Percentiles rank a stretch among this genome's conserved stretches.
These are phyloP conservation scores for Kryptolebias ocellatus DNA, from an alignment of 2,797 vertebrate species.

Conservation along the genomic window DNA sequence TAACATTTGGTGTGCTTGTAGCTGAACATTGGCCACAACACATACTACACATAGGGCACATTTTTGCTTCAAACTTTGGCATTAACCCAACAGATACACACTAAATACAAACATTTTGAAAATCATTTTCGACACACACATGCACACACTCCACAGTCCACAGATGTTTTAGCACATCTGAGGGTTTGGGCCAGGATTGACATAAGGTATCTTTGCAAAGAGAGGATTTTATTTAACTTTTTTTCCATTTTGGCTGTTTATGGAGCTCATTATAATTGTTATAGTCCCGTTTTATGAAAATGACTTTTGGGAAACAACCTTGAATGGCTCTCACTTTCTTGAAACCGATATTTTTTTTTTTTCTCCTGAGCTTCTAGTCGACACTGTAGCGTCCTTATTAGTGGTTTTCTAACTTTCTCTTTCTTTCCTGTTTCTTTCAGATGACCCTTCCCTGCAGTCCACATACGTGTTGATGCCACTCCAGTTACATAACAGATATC, in stretches of 20 bases:
- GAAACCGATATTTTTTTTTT: slow-evolving; percentile 15
- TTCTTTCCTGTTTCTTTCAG: slow-evolving; percentile 72
- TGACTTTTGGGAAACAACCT: slow-evolving; percentile 50
- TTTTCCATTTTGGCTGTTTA: slow-evolving; percentile 68
- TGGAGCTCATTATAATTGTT: slow-evolving; percentile 64
- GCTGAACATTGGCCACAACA: too few relatives aligned
- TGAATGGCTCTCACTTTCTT: slow-evolving; percentile 31
- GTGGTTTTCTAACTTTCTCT: slow-evolving; percentile 40
- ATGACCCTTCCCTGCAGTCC: slow-evolving; percentile 77
- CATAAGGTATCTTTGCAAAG: slow-evolving; percentile 35
- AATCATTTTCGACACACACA: too few relatives aligned
- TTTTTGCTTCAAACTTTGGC: too few relatives aligned
- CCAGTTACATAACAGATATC: slow-evolving; percentile 84
- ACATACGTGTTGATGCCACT: slow-evolving; percentile 84
- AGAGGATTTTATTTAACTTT: background rate
- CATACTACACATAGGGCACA: too few relatives aligned
- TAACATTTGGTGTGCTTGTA: too few relatives aligned
- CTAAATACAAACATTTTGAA: slow-evolving; percentile 8
- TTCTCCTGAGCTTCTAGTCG: background rate
- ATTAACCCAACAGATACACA: background rate
- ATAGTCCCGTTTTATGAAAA: slow-evolving; percentile 54
- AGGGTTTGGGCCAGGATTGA: slow-evolving; percentile 48
- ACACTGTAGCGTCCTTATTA: slow-evolving; percentile 1
- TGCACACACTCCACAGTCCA: slow-evolving; percentile 7
- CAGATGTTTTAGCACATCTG: slow-evolving; percentile 29